These are phyloP conservation scores for Anas acuta DNA, from an alignment of 2,797 vertebrate species.

Conservation along the genomic window DNA sequence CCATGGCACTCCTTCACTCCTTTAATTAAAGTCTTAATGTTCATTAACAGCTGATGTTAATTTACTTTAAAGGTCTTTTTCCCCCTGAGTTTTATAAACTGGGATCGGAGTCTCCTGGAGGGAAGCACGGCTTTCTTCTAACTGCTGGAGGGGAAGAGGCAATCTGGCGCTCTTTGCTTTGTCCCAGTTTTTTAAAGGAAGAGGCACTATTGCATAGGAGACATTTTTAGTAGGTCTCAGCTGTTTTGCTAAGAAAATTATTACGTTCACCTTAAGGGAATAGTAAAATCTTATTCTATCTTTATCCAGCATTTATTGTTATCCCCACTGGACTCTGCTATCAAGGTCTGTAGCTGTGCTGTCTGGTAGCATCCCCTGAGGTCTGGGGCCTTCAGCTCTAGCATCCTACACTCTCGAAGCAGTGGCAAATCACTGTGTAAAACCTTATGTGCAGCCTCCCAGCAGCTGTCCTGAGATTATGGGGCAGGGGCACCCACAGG, in stretches of 20 bases:
- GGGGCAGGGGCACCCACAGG: background rate
- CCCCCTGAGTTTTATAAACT: background rate
- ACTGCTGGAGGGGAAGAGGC: background rate
- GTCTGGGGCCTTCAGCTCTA: background rate
- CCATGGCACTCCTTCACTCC: background rate
- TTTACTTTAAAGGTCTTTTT: background rate
- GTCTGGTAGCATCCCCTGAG: background rate
- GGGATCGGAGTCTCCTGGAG: background rate
- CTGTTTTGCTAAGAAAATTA: slow-evolving; percentile 33
- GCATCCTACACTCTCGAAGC: background rate
- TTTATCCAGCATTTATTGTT: slow-evolving; percentile 2
- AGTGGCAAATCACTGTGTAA: background rate
- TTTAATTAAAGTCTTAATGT: slow-evolving; percentile 51
- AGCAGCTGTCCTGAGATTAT: background rate
- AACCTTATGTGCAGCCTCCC: background rate
- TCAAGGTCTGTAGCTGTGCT: background rate
- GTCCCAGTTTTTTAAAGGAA: slow-evolving; percentile 40
- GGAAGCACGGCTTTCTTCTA: background rate
- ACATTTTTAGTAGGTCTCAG: background rate
- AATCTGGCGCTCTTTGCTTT: slow-evolving; percentile 10
- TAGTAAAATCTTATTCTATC: background rate
- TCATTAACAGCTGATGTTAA: slow-evolving; percentile 36
- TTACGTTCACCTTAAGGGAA: background rate
- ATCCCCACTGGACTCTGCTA: background rate
- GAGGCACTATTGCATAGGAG: background rate